Percentiles rank a stretch among this genome's conserved stretches.
Evolutionary conservation across 2,113 vertebrate genomes (phyloP).

Genomic region (Neopipo cinnamomea): DNA sequence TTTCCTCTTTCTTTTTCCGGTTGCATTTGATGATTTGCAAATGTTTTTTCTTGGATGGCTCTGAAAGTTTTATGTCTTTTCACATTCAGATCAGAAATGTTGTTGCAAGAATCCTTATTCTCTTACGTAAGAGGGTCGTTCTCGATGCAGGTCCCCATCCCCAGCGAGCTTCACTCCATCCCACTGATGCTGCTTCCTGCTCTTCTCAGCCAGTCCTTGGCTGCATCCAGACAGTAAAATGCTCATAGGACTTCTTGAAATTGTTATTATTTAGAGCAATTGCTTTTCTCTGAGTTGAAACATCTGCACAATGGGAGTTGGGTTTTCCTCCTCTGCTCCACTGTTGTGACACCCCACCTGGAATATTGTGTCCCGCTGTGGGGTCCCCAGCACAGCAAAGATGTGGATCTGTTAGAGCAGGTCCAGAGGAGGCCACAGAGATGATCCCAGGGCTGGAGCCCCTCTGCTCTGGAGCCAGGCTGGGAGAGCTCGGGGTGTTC

Average conservation of each 20-base stretch:
- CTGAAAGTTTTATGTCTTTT: background rate
- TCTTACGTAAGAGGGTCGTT: background rate
- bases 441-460: background rate
- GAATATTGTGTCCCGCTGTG: background rate
- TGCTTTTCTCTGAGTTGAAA: background rate
- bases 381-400: background rate
- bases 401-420: background rate
- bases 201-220: background rate
- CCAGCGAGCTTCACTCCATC: background rate
- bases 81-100: background rate
- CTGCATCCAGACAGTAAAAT: background rate
- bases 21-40: background rate
- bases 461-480: background rate
- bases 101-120: background rate
- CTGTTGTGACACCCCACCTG: background rate
- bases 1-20: background rate
- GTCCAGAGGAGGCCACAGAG: background rate
- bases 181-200: background rate
- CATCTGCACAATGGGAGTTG: background rate
- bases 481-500: background rate
- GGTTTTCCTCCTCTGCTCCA: background rate
- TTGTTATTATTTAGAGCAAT: background rate
- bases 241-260: background rate
- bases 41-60: rapidly evolving
- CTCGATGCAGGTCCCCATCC: background rate